These are phyloP conservation scores for Xenopus petersii DNA, from an alignment of 2,797 vertebrate species.

Conservation along the genomic window DNA sequence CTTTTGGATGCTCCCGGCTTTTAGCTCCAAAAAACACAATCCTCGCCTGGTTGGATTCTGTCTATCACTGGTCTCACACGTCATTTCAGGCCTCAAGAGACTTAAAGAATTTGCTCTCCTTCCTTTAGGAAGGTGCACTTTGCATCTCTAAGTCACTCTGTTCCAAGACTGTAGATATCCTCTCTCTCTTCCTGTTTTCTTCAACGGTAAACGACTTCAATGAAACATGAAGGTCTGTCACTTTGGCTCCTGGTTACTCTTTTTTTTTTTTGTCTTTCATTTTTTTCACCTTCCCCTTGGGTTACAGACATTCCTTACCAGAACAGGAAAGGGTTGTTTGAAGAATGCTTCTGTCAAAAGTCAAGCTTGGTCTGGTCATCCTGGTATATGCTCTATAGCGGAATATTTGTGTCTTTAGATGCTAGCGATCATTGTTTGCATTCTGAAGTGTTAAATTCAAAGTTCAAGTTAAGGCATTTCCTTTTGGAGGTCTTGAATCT, in stretches of 20 bases:
- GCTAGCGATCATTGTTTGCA: neutral
- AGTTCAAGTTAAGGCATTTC: constrained; percentile 14
- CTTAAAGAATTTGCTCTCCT: constrained; percentile 42
- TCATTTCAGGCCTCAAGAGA: constrained; percentile 23
- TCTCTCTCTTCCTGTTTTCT: constrained; percentile 64
- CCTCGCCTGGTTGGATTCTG: neutral
- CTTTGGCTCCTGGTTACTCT: constrained; percentile 56
- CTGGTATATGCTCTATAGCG: constrained; percentile 4
- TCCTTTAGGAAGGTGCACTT: constrained; percentile 42
- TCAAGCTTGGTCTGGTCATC: constrained; percentile 1
- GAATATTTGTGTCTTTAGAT: constrained; percentile 6
- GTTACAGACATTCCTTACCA: constrained; percentile 26
- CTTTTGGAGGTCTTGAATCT: constrained; percentile 18
- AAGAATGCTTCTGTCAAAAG: constrained; percentile 14
- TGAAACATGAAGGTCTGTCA: constrained; percentile 66
- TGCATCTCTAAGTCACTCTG: constrained; percentile 19
- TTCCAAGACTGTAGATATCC: constrained; percentile 31
- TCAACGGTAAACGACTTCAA: constrained; percentile 59
- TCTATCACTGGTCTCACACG: constrained; percentile 14
- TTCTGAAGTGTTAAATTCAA: neutral
- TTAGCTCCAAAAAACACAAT: neutral
- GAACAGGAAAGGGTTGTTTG: constrained; percentile 21
- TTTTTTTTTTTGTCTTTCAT: constrained; percentile 54
- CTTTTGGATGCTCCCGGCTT: too few species aligned
- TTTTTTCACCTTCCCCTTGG: neutral